Base-by-base conservation (phyloP, 2,888 invertebrate species). In the Lasioglossum morio region DNA sequence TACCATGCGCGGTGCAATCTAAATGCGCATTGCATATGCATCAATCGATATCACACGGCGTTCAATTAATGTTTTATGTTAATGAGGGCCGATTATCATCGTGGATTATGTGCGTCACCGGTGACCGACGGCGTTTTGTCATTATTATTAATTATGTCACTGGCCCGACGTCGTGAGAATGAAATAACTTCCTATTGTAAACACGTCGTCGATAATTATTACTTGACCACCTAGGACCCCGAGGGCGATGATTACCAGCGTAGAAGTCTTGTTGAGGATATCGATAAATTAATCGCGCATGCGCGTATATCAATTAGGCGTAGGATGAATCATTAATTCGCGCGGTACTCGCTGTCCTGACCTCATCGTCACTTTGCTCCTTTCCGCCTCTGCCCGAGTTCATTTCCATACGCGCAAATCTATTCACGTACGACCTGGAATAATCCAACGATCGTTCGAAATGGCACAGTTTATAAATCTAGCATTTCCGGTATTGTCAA, bases 211-310 rank as follows among this genome's bases (percentile, higher is more conserved):
- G 77, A 87, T 91, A 88, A 91, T 90, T 82, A 87, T 83, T 81
- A 66, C 79, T 85, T 77, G 88, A 87, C 79, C 82, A 57, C 76
- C 73, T 82, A 83, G 81, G 81, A 87, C 81, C 85, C 76, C 86
- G 82, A 78, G 84, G 85, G 79, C 82, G 86, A 86, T 87, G 82
- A 89, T 91, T 89, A 88, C 72, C 82, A 76, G 76, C 77, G 84
- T 85, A 77, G 84, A 90, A 92, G 90, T 91, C 90, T 87, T 88
- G 88, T 89, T 86, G 88, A 82, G 85, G 78, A 86, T 88, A 90
- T 90, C 91, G 88, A 92, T 92, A 92, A 92, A 92, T 92, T 92
- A 92, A 92, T 92, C 88, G 87, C 66, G 81, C 78, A 74, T 79
- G 84, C 88, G 86, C 83, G 86, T 91, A 89, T 91, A 92, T 92